Evolutionary conservation across 2,113 vertebrate genomes (phyloP), one percentile per base, ranked within the genome.

Genomic region (Mastomys coucha): DNA sequence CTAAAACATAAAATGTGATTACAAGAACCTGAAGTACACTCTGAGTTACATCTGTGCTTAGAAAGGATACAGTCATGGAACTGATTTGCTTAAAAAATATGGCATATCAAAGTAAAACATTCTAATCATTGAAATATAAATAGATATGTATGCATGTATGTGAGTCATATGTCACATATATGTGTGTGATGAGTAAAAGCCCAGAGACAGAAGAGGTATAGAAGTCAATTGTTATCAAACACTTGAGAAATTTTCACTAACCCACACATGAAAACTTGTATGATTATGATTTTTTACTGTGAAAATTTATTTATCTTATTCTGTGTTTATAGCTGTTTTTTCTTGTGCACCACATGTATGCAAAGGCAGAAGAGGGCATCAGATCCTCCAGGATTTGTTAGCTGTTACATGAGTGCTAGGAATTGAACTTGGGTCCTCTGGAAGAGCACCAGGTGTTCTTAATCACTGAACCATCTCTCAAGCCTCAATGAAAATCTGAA

Each of bases 251-350:
- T 81, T 95, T 89, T 92, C 53, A 89, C 20, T 20, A 93, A 31
- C 20, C 76, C 73, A 67, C 53, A 96, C 56, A 76, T 24, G 9
- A 81, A 84, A 97, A 96, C 51, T 96, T 80, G 45, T 16, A 53
- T 76, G 77, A 36, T 53, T 51, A 72, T 26, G 60, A 26, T 58
- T 19, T 63, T 84, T 63, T 60, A 82, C 56, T 28, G 60, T 84
- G 24, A 60, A 60, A 17, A 7, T 60, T 60, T 63, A 63, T 63
- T 63, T 84, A 24, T 60, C 58, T 60, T 84, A 28, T 17, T 63
- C 22, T 60, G 22, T 84, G 5, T 39, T 72, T 82, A 60, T 60
- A 26, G 20, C 5, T 81, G 3, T 36, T 36, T 36, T n/a, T 80
- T 78, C 31, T 20, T 33, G 16, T 67, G 16, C 3, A 49, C 9